These are phyloP conservation scores for Himalopsyche kuldschensis DNA, from an alignment of 2,888 invertebrate genomes.

Conservation along the genomic window DNA sequence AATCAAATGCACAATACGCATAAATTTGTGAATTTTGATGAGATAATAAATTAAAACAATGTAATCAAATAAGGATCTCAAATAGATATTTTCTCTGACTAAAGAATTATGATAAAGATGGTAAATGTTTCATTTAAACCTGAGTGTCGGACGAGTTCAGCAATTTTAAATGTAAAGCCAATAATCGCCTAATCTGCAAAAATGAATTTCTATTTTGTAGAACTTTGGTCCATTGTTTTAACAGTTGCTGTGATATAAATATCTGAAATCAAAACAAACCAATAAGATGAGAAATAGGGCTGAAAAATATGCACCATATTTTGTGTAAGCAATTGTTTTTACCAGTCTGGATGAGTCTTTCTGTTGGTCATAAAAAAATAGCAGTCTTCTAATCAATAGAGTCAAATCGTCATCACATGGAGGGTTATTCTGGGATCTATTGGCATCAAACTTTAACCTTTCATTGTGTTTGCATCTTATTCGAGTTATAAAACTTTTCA, in stretches of 20 bases:
- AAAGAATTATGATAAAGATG: not conserved
- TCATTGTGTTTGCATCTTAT: constrained; percentile 68
- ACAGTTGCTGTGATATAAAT: constrained; percentile 58
- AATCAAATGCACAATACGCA: too few relatives aligned
- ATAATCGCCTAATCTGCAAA: constrained; percentile 52
- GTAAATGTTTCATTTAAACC: constrained; percentile 42
- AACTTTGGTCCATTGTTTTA: constrained; percentile 57
- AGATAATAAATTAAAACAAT: too few relatives aligned
- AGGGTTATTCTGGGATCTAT: constrained; percentile 53
- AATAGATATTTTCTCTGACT: too few relatives aligned
- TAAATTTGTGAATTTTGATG: too few relatives aligned
- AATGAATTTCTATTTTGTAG: constrained; percentile 48
- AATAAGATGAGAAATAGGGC: not conserved
- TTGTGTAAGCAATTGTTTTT: too few relatives aligned
- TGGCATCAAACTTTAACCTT: constrained; percentile 70
- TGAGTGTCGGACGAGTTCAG: constrained; percentile 50
- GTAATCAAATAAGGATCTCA: too few relatives aligned
- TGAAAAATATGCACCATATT: not conserved
- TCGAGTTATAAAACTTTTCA: constrained; percentile 73
- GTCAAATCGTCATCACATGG: constrained; percentile 57
- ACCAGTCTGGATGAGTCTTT: constrained; percentile 71
- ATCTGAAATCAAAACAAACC: constrained; percentile 48
- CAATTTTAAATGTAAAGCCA: constrained; percentile 51
- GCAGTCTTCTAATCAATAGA: constrained; percentile 65
- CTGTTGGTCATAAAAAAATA: constrained; percentile 75